Evolutionary conservation across 2,797 vertebrate species (phyloP).

Genomic region (Channallabes apus): DNA sequence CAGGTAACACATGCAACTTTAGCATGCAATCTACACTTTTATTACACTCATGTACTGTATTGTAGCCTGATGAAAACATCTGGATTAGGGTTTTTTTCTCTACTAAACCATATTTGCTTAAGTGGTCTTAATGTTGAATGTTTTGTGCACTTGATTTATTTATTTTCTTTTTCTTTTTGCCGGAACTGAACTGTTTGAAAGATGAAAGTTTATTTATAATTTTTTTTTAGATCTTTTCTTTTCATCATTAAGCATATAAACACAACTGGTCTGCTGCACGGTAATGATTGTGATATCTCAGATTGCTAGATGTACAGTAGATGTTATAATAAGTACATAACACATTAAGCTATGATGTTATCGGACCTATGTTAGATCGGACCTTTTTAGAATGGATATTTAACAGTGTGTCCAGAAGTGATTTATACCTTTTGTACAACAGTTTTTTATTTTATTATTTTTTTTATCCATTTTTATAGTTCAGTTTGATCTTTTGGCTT

Average conservation of each 20-base stretch:
- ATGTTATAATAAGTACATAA: neutral
- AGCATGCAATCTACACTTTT: too few species aligned
- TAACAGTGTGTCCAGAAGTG: neutral
- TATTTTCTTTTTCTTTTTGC: neutral
- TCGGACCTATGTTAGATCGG: neutral
- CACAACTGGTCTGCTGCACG: neutral
- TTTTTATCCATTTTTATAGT: neutral
- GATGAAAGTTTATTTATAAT: neutral
- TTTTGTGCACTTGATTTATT: neutral
- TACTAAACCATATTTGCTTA: neutral
- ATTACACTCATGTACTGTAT: neutral
- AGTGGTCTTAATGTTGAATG: neutral
- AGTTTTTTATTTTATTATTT: neutral
- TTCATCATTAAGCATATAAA: neutral
- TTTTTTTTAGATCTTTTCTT: neutral
- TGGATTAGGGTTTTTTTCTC: neutral
- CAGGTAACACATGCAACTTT: conserved; percentile 75
- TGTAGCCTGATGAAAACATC: neutral
- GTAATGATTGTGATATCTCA: neutral
- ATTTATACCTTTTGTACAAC: neutral
- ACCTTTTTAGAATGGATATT: neutral
- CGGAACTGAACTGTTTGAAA: neutral
- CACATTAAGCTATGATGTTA: neutral
- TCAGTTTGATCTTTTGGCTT: neutral
- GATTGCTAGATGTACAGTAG: neutral